These are phyloP conservation scores for Nineta flava DNA, from an alignment of 2,888 invertebrate species.

Conservation along the genomic window DNA sequence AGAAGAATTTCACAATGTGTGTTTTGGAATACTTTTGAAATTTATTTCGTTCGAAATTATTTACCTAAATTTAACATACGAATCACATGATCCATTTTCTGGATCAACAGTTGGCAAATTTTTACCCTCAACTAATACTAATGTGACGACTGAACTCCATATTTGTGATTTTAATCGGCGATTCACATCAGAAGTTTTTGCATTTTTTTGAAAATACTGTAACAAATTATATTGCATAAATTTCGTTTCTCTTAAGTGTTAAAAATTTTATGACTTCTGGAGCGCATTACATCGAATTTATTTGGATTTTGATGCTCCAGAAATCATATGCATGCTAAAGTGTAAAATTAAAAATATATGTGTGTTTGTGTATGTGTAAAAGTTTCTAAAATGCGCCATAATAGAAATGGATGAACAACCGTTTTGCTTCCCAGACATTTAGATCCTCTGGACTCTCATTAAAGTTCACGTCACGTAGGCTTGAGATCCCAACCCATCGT, in stretches of 20 bases:
- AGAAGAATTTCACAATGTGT: constrained; percentile 2
- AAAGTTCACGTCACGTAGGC: too few species aligned
- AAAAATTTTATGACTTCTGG: not conserved
- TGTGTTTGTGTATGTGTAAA: not conserved
- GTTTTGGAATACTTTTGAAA: not conserved
- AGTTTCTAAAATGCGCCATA: not conserved
- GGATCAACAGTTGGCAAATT: constrained; percentile 77
- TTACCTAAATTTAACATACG: constrained; percentile 91
- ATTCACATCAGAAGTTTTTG: constrained; percentile 63
- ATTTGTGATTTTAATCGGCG: constrained; percentile 82
- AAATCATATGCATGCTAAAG: not conserved
- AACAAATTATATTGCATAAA: constrained; percentile 18
- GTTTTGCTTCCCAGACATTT: too few species aligned
- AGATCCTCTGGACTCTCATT: too few species aligned
- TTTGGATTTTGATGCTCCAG: not conserved
- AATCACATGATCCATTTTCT: constrained; percentile 78
- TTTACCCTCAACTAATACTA: constrained; percentile 90
- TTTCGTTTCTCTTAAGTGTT: not conserved
- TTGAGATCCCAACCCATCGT: too few species aligned
- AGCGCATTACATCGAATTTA: not conserved
- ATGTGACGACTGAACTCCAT: constrained; percentile 95
- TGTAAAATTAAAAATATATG: not conserved
- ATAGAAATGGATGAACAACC: too few species aligned
- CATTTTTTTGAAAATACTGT: constrained; percentile 67
- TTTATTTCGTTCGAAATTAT: too few species aligned